Evolutionary conservation across 1,140 invertebrate species (phyloP).

Genomic region (Panagrolaimus sp.): DNA sequence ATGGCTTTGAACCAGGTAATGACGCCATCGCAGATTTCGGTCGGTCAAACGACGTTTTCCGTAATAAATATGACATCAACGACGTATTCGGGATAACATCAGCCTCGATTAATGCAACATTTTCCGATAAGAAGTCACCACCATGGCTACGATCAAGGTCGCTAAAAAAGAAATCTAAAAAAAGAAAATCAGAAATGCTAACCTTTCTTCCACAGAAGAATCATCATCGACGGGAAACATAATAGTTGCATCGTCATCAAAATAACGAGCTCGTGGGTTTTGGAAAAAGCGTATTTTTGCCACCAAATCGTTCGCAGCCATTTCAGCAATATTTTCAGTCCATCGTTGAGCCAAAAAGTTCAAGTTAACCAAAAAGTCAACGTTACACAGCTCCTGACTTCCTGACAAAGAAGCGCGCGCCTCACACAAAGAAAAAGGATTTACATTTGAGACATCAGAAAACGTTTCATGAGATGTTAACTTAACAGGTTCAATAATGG

Average conservation of each 20-base stretch:
- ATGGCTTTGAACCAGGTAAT: conserved; percentile 7
- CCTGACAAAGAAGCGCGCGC: neutral
- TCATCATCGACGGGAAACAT: conserved; percentile 19
- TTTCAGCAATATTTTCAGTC: conserved; percentile 41
- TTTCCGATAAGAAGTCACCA: no score
- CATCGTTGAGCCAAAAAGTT: conserved; percentile 35
- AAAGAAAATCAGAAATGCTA: neutral
- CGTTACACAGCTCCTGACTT: conserved; percentile 18
- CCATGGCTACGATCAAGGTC: neutral
- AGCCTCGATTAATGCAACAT: no score
- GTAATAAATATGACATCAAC: no score
- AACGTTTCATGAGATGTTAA: no score
- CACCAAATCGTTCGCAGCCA: conserved; percentile 33
- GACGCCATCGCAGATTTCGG: conserved; percentile 23
- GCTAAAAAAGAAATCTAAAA: neutral
- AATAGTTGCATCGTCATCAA: conserved; percentile 37
- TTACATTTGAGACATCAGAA: no score
- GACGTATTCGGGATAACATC: no score
- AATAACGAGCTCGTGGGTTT: conserved; percentile 39
- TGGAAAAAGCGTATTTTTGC: conserved; percentile 21
- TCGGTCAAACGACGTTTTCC: no score
- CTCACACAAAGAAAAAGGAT: neutral
- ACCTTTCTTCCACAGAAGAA: neutral
- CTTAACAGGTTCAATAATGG: no score
- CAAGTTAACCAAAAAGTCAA: conserved; percentile 33